Evolutionary conservation across 2,888 invertebrate genomes (phyloP), one percentile per base, ranked within the genome.

Genomic region (Gisinianus flammeolus): DNA sequence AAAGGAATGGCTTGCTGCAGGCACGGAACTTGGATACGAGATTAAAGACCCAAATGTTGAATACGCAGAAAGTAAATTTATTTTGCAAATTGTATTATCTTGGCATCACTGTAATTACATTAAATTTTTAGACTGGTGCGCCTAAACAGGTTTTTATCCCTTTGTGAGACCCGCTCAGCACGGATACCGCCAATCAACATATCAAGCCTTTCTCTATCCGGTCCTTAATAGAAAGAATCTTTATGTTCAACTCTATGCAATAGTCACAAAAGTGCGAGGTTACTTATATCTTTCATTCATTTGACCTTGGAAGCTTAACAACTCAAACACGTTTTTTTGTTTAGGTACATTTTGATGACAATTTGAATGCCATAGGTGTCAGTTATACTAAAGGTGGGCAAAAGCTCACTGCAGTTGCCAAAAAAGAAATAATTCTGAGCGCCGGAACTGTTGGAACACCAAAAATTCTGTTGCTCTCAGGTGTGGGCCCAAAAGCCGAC

Each of bases 401-500:
- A 87, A 86, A 92, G 0, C 91, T 92, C 84, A 90, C 93, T 71
- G 91, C 94, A 0, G 88, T 92, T 80, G 94, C 95, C 0, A 90
- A 90, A 44, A 95, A 93, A 86, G 96, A 96, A 87, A 93, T 98
- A 0, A 93, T 98, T 68, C 86, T 98, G 1, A 94, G 95, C 0
- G 96, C 93, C 0, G 98, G 98, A 0, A 91, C 97, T 0, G 90
- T 99, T 0, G 97, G 97, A 86, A 94, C 97, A 0, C 96, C 98
- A 0, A 98, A 99, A 71, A 33, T 81, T 3, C 33, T 82, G 0
- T 72, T 80, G 76, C 56, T 82, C 0, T 80, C 79, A 19, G 82
- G 81, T 52, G 73, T 82, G 0, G 81, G 83, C 0, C 80, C 81
- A 0, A 75, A 78, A 62, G 30, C 77, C 0, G 79, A 83, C 72